Base-by-base conservation (phyloP, 2,797 vertebrate species). In the Ptychobarbus kaznakovi region DNA sequence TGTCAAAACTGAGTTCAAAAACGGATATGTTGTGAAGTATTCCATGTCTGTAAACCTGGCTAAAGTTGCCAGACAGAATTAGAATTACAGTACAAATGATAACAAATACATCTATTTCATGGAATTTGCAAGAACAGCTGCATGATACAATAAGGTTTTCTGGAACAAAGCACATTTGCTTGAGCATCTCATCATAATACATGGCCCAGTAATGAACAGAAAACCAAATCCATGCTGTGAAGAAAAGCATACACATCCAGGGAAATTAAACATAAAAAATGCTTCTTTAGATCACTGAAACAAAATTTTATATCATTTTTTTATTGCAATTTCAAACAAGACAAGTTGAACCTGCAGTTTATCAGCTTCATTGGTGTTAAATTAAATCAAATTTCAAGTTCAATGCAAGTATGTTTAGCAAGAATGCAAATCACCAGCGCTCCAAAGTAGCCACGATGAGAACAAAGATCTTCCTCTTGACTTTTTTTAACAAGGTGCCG, bases 221-320 rank as follows among this genome's bases (percentile, higher is more conserved):
- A 70, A 42, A 63, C 51, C 53, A 58, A 80, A 72, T 49, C 65
- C 82, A 82, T 88, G 87, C 75, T 76, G 58, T 2, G 72, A 49
- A 80, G 85, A 28, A 42, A 81, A 82, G 85, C 75, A 83, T 65
- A 68, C 51, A 76, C 12, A 56, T 74, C 16, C 16, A 68, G 56
- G 20, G 38, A 66, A 77, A 56, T 49, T n/a, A 40, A 65, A 80
- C 7, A 56, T 66, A 44, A 18, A 44, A 20, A 51, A 2, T 2
- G 6, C 3, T 12, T 6, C 4, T 11, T 40, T n/a, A 69, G 4
- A 9, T 78, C 65, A 61, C 38, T 58, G 49, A 8, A 74, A 66
- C 16, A 40, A 81, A 79, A 25, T 2, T n/a, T 22, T 32, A 53
- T 16, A 66, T n/a, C 4, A 49, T 66, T 56, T 18, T 35, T 56